Conservation (phyloP, 2,888 invertebrate genomes). For the Mythimna pallens region DNA sequence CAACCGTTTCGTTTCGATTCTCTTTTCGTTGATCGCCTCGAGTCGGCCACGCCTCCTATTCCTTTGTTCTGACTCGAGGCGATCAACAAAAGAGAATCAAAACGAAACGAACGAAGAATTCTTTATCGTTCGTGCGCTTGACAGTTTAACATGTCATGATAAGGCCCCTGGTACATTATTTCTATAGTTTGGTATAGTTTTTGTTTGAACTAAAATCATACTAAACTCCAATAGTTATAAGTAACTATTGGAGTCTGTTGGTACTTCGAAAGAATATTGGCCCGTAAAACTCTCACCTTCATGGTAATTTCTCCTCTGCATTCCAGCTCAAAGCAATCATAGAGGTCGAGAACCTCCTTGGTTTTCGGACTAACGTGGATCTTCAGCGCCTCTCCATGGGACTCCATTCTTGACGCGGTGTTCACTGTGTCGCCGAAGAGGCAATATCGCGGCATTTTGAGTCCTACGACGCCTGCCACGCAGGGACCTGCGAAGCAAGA, state of each 20-base stretch:
- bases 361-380: slow-evolving; percentile 98
- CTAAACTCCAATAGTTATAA: neutral
- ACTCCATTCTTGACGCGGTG: slow-evolving; percentile 97
- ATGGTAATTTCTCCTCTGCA: slow-evolving; percentile 97
- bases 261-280: neutral
- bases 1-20: too few species aligned
- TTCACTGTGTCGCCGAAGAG: slow-evolving; percentile 98
- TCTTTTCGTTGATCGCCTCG: too few species aligned
- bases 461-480: slow-evolving; percentile 97
- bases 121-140: too few species aligned
- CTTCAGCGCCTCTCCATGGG: slow-evolving; percentile 96
- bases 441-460: slow-evolving; percentile 98
- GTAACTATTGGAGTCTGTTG: too few species aligned
- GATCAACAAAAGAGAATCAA: too few species aligned
- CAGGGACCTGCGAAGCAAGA: slow-evolving; percentile 91
- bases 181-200: neutral
- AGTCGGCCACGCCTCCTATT: too few species aligned
- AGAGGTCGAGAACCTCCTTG: slow-evolving; percentile 95
- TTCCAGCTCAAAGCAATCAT: slow-evolving; percentile 95
- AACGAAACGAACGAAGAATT: too few species aligned
- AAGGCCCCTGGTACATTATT: neutral
- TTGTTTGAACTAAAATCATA: neutral
- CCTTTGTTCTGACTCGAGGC: too few species aligned
- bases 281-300: slow-evolving; percentile 92
- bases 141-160: too few species aligned